Percentiles rank a stretch among this genome's conserved stretches.
Evolutionary conservation across 35 echinoderm and acorn worm genomes (phyloP).

Genomic region (Diadema setosum): DNA sequence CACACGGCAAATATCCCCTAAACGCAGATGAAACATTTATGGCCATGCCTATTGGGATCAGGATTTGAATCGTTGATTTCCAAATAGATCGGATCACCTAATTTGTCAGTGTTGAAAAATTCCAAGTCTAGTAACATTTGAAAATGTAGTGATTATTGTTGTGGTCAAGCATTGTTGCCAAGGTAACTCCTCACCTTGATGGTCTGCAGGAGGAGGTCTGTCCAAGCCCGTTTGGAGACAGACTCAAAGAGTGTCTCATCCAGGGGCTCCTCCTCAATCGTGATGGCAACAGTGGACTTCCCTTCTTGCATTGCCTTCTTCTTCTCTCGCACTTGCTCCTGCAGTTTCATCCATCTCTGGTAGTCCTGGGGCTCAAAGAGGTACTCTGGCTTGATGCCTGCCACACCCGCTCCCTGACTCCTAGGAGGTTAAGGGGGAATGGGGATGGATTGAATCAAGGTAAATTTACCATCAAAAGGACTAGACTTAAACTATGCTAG

Average conservation of each 20-base stretch:
- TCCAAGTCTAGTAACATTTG: too few species aligned
- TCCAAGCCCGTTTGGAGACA: slow-evolving; percentile 96
- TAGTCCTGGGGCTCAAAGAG: slow-evolving; percentile 94
- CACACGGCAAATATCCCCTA: too few species aligned
- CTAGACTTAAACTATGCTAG: too few species aligned
- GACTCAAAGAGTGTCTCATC: slow-evolving; percentile 90
- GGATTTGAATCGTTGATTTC: too few species aligned
- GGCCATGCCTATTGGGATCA: too few species aligned
- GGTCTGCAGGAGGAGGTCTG: slow-evolving; percentile 87
- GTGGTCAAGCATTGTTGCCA: too few species aligned
- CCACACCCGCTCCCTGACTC: slow-evolving; percentile 90
- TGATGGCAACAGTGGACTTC: slow-evolving; percentile 36
- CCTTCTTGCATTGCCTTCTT: slow-evolving; percentile 45
- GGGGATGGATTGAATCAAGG: too few species aligned
- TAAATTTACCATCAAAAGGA: too few species aligned
- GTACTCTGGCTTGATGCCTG: slow-evolving; percentile 91
- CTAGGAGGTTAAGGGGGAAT: background rate
- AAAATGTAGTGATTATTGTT: too few species aligned
- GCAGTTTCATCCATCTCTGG: slow-evolving; percentile 78
- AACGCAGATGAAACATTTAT: too few species aligned
- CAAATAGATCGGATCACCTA: too few species aligned
- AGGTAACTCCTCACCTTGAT: slow-evolving; percentile 87
- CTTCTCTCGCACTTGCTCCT: slow-evolving; percentile 63
- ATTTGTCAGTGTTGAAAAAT: too few species aligned
- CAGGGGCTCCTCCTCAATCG: slow-evolving; percentile 41